Percentiles rank a stretch among this genome's conserved stretches.
These are phyloP conservation scores for Cataglyphis livida DNA, from an alignment of 2,888 invertebrate genomes.

Conservation along the genomic window DNA sequence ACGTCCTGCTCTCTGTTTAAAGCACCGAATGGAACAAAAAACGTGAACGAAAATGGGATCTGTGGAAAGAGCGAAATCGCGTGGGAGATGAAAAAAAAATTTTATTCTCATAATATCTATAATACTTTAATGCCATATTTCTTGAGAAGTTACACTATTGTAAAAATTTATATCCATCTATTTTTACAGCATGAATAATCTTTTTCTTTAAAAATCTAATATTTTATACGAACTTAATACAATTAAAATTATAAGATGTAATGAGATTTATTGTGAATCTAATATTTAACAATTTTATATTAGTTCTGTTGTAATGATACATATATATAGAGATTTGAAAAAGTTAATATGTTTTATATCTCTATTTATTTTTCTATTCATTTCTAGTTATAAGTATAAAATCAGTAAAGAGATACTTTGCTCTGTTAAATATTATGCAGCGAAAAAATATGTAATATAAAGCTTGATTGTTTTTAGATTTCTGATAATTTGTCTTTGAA, in stretches of 20 bases:
- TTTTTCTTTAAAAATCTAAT: not conserved
- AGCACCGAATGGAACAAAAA: constrained; percentile 48
- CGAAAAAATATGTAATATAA: not conserved
- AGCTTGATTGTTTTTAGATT: not conserved
- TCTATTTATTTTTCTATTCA: not conserved
- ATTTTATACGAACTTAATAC: not conserved
- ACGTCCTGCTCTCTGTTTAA: constrained; percentile 61
- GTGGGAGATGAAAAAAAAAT: constrained; percentile 44
- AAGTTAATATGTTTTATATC: not conserved
- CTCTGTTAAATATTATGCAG: not conserved
- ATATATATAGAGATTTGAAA: not conserved
- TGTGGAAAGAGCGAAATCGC: constrained; percentile 30
- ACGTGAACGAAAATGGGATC: constrained; percentile 11
- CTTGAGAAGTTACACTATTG: not conserved
- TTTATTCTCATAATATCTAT: constrained; percentile 14
- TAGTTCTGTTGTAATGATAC: not conserved
- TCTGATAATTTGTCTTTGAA: not conserved
- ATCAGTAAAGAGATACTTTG: not conserved
- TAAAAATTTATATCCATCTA: constrained; percentile 18
- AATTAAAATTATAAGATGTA: not conserved
- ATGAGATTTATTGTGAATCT: not conserved
- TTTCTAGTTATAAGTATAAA: not conserved
- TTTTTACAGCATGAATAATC: constrained; percentile 4
- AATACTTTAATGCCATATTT: not conserved
- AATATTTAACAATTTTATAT: not conserved